Percentiles rank a stretch among this genome's conserved stretches.
These are phyloP conservation scores for Centropus unirufus DNA, from an alignment of 2,113 vertebrate genomes.

Conservation along the genomic window DNA sequence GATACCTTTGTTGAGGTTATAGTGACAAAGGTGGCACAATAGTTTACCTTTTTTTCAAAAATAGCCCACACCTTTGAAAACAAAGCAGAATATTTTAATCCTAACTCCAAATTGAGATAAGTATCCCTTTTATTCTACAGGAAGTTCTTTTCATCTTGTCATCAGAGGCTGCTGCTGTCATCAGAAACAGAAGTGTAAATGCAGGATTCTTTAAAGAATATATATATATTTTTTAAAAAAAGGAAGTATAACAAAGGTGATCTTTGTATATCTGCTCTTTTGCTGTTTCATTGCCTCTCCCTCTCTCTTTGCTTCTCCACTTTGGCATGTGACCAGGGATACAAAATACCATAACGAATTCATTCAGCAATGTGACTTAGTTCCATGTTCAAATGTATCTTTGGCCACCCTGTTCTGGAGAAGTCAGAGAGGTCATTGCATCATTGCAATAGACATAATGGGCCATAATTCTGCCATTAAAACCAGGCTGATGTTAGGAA, in stretches of 20 bases:
- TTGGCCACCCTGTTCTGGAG: not conserved
- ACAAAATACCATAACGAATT: conserved; percentile 7
- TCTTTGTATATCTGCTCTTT: not conserved
- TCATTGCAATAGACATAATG: conserved; percentile 33
- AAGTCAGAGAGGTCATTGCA: too few relatives aligned
- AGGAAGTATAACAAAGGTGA: not conserved
- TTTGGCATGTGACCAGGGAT: not conserved
- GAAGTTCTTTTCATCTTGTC: not conserved
- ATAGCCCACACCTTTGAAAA: not conserved
- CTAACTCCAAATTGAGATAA: not conserved
- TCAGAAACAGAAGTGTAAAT: not conserved
- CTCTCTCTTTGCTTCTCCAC: not conserved
- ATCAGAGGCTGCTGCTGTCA: not conserved
- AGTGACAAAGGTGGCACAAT: not conserved
- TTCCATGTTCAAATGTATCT: not conserved
- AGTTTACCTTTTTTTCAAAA: conserved; percentile 20
- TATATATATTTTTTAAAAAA: not conserved
- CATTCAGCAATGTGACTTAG: not conserved
- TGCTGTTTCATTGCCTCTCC: not conserved
- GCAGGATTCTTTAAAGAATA: not conserved
- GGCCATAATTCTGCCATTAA: conserved; percentile 40
- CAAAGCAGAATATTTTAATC: not conserved
- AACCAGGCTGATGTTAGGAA: conserved; percentile 21
- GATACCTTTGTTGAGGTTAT: not conserved
- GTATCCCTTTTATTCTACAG: not conserved